Evolutionary conservation across 2,113 vertebrate species (phyloP).

Genomic region (Rhinolophus sinicus): DNA sequence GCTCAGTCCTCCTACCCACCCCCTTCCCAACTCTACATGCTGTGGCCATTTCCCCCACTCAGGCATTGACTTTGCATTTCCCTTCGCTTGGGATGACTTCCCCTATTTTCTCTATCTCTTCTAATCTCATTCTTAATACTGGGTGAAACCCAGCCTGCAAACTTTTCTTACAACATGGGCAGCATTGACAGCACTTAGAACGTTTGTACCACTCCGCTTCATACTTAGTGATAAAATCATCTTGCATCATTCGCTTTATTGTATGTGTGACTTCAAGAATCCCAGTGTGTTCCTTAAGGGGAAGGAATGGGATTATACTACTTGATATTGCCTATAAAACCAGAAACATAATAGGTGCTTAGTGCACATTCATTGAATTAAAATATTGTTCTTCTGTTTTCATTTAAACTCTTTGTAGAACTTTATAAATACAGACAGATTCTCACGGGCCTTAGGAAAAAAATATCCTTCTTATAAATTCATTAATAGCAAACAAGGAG

Average conservation of each 20-base stretch:
- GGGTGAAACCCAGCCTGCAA: not conserved
- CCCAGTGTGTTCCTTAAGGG: not conserved
- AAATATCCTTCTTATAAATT: not conserved
- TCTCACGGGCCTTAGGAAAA: constrained; percentile 1
- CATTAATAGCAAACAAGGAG: not conserved
- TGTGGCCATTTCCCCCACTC: not conserved
- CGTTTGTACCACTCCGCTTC: not conserved
- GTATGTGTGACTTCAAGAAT: not conserved
- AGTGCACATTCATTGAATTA: constrained; percentile 14
- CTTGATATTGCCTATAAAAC: constrained; percentile 1
- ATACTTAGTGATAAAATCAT: not conserved
- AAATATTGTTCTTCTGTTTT: constrained; percentile 21
- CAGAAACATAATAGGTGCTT: not conserved
- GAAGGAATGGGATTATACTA: not conserved
- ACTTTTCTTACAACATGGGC: not conserved
- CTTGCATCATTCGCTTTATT: not conserved
- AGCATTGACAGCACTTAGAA: not conserved
- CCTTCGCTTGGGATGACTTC: not conserved
- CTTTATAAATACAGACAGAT: not conserved
- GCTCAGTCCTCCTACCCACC: not conserved
- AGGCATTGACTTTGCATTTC: not conserved
- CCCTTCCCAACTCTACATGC: accelerated
- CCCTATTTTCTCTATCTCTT: not conserved
- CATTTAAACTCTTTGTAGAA: not conserved
- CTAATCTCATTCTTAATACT: not conserved